Percentiles rank a stretch among this genome's conserved stretches.
Conservation (phyloP, 2,113 vertebrate genomes). For the Herpetotheres cachinnans region DNA sequence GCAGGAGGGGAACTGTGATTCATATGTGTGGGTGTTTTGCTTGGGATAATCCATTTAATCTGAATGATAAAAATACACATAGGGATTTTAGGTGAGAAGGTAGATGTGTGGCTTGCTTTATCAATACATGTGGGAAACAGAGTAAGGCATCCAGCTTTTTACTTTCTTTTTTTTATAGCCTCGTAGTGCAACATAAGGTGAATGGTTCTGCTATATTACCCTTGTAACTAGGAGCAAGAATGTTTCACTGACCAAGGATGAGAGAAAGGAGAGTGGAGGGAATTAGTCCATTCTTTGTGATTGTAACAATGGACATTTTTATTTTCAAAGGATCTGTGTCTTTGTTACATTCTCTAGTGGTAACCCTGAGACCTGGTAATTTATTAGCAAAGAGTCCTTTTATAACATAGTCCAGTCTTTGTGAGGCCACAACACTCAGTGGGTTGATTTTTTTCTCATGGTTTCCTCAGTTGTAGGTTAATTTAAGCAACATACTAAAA, state of each 20-base stretch:
- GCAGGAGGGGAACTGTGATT: neutral
- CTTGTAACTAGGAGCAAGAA: neutral
- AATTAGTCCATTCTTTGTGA: constrained; percentile 18
- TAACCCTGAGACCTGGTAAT: neutral
- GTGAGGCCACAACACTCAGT: neutral
- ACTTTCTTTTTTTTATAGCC: neutral
- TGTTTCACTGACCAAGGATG: neutral
- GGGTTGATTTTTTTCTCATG: neutral
- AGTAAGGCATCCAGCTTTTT: neutral
- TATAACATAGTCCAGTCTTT: neutral
- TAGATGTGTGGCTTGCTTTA: neutral
- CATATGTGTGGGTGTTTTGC: neutral
- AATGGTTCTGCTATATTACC: neutral
- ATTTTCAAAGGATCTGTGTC: neutral
- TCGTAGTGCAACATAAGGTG: neutral
- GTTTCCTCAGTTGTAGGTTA: neutral
- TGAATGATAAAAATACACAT: neutral
- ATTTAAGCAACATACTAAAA: neutral
- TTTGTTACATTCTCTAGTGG: neutral
- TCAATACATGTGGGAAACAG: neutral
- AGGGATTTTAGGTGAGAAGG: neutral
- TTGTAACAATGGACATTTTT: neutral
- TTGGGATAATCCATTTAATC: neutral
- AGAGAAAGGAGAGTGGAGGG: neutral
- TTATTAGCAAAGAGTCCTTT: constrained; percentile 5